Percentiles rank a stretch among this genome's conserved stretches.
Conservation (phyloP, 2,113 vertebrate genomes). For the Panurus biarmicus region DNA sequence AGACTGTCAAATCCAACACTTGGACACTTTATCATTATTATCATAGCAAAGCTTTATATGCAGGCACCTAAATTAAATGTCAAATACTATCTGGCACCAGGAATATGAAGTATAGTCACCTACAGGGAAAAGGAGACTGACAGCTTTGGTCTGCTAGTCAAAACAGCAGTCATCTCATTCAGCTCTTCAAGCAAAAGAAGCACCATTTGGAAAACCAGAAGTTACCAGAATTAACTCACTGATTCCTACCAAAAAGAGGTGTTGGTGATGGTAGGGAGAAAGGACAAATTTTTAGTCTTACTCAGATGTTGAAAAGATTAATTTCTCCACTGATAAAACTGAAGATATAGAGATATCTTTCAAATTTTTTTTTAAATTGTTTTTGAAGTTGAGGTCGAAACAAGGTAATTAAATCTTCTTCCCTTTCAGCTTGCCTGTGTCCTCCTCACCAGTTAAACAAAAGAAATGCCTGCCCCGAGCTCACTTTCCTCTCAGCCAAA, state of each 20-base stretch:
- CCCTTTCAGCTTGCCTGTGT: background rate
- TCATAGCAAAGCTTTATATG: slow-evolving; percentile 25
- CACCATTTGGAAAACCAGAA: background rate
- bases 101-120: background rate
- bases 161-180: background rate
- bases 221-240: background rate
- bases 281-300: background rate
- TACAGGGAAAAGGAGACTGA: background rate
- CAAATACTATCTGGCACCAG: slow-evolving; percentile 43
- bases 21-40: slow-evolving; percentile 10
- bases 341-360: background rate
- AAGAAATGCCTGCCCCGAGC: background rate
- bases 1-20: slow-evolving; percentile 31
- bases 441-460: background rate
- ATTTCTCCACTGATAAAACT: background rate
- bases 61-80: slow-evolving; percentile 64
- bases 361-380: background rate
- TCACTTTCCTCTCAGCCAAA: background rate
- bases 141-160: slow-evolving; percentile 22
- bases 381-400: background rate
- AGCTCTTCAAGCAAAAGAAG: background rate
- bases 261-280: background rate
- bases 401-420: background rate
- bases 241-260: background rate
- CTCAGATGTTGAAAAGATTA: background rate